phyloP scores from a whole-genome alignment of 1,140 invertebrate species.

The Hylaeus volcanicus region DNA sequence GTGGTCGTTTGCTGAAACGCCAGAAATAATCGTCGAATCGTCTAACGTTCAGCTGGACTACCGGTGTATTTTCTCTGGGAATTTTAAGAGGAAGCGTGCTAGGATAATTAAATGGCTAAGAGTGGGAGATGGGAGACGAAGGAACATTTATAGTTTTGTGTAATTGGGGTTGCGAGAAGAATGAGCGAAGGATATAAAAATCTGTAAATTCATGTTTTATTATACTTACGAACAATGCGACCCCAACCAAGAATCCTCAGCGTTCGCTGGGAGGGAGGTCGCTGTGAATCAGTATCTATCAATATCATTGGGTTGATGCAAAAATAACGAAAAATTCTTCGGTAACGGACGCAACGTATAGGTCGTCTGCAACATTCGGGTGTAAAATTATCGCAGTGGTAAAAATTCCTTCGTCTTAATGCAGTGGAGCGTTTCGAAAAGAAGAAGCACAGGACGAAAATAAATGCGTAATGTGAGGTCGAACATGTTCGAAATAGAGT shows the following conservation, averaged over 20 bases:
- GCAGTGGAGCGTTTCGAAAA: neutral
- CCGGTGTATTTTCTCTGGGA: neutral
- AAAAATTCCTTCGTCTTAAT: neutral
- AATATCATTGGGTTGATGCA: neutral
- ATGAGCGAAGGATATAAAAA: too few species aligned
- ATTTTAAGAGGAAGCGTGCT: too few species aligned
- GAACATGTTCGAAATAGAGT: neutral
- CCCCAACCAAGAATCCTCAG: neutral
- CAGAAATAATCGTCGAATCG: constrained; percentile 40
- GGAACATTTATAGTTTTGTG: too few species aligned
- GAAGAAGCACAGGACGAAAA: neutral
- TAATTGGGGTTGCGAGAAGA: too few species aligned
- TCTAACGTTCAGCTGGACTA: too few species aligned
- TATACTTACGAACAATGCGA: constrained; percentile 7
- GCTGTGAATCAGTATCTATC: neutral
- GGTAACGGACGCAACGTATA: too few species aligned
- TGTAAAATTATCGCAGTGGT: neutral
- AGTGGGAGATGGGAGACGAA: too few species aligned
- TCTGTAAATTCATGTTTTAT: too few species aligned
- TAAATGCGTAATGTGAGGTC: neutral
- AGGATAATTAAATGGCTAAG: too few species aligned
- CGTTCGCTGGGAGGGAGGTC: neutral
- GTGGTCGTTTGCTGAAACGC: constrained; percentile 36
- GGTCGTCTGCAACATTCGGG: too few species aligned
- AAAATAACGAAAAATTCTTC: neutral